These are phyloP conservation scores for Lacerta viridis DNA, from an alignment of 2,797 vertebrate species.

Conservation along the genomic window DNA sequence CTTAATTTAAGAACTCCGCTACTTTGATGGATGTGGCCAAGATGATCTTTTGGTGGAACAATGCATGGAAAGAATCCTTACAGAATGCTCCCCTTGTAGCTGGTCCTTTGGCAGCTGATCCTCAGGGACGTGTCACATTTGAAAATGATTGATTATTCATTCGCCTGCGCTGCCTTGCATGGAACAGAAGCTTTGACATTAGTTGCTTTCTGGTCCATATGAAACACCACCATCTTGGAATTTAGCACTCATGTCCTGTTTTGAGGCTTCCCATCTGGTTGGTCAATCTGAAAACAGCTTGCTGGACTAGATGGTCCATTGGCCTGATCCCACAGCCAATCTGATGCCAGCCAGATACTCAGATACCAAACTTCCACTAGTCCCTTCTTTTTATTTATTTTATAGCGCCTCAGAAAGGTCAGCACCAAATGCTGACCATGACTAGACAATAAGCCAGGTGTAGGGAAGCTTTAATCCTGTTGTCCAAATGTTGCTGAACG, in stretches of 20 bases:
- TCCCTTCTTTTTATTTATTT: accelerated
- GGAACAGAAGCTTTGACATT: too few species aligned
- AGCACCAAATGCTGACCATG: background rate
- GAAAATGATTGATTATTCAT: background rate
- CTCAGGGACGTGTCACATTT: background rate
- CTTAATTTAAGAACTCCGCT: background rate
- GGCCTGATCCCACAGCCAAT: too few species aligned
- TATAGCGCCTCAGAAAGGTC: background rate
- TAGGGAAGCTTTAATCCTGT: too few species aligned
- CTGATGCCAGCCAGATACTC: too few species aligned
- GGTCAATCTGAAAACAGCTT: too few species aligned
- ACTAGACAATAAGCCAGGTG: too few species aligned
- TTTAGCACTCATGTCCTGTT: background rate
- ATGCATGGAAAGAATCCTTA: background rate
- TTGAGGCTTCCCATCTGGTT: too few species aligned
- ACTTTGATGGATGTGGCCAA: slow-evolving; percentile 8
- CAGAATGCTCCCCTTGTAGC: background rate
- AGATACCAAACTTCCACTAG: too few species aligned
- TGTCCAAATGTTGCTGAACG: too few species aligned
- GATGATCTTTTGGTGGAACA: background rate
- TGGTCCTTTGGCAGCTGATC: background rate
- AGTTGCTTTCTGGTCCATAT: background rate
- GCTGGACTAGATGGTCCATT: too few species aligned
- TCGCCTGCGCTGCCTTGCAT: background rate
- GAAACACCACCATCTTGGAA: background rate